phyloP scores from a whole-genome alignment of 2,113 vertebrate species.

The Tretioscincus oriximinensis region DNA sequence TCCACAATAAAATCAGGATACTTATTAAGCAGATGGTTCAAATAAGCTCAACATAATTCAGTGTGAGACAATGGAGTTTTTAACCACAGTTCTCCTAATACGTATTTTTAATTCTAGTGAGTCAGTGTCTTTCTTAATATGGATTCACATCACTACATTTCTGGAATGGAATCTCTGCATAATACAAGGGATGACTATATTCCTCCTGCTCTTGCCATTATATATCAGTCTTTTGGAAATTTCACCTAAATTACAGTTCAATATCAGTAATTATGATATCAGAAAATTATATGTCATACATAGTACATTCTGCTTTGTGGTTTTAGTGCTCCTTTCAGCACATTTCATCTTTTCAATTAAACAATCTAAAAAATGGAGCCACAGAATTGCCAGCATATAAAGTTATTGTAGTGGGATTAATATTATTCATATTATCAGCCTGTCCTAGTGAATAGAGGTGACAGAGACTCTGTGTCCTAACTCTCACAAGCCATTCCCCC shows the following conservation, averaged over 20 bases:
- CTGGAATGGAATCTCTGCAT: too few species aligned
- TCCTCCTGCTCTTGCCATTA: too few species aligned
- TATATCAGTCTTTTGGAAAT: background rate
- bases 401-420: background rate
- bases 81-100: too few species aligned
- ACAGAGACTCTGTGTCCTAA: background rate
- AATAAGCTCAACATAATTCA: too few species aligned
- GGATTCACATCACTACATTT: too few species aligned
- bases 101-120: too few species aligned
- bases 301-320: background rate
- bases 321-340: background rate
- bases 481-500: background rate
- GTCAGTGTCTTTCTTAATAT: too few species aligned
- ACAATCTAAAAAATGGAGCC: background rate
- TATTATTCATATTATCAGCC: background rate
- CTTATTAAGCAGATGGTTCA: too few species aligned
- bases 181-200: too few species aligned
- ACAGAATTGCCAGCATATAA: background rate
- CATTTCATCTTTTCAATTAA: background rate
- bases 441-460: background rate
- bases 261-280: background rate
- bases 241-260: background rate
- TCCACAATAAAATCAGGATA: too few species aligned
- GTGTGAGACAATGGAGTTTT: too few species aligned
- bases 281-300: background rate